A percentile compares a stretch with the other conserved stretches of the same genome.
Conservation (phyloP, 2,888 invertebrate species). For the Drosophila pseudotalamancana region DNA sequence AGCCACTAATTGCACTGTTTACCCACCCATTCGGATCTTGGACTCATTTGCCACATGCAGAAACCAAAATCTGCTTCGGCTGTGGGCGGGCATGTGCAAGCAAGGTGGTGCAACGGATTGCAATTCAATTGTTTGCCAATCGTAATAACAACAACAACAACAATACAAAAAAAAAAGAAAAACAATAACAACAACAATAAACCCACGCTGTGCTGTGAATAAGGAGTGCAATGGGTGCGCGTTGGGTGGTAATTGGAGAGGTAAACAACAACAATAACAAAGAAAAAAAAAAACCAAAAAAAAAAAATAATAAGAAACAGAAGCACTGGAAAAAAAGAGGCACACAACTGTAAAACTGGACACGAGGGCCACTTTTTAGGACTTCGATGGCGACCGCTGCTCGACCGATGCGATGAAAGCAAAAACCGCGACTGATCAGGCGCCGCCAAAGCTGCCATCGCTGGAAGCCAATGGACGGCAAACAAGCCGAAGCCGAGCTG, state of each 20-base stretch:
- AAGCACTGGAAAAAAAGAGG: conserved; percentile 34
- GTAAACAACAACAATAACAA: conserved; percentile 42
- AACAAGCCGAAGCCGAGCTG: conserved; percentile 33
- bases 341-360: conserved; percentile 47
- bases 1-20: conserved; percentile 1
- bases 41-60: conserved; percentile 20
- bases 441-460: conserved; percentile 59
- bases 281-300: conserved; percentile 7
- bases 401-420: conserved; percentile 83
- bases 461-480: conserved; percentile 64
- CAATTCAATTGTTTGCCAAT: conserved; percentile 58
- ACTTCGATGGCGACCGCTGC: conserved; percentile 45
- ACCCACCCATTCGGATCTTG: conserved; percentile 5
- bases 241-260: conserved; percentile 62
- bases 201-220: conserved; percentile 32
- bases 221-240: conserved; percentile 18
- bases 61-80: background rate
- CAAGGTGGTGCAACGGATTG: conserved; percentile 44
- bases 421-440: conserved; percentile 84
- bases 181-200: conserved; percentile 16
- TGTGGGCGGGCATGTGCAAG: conserved; percentile 22
- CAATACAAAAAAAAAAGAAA: too few relatives aligned
- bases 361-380: conserved; percentile 35
- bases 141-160: conserved; percentile 17
- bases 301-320: conserved; percentile 7